Base-by-base conservation (phyloP, 2,888 invertebrate species). In the Amblyjoppa fuscipennis region DNA sequence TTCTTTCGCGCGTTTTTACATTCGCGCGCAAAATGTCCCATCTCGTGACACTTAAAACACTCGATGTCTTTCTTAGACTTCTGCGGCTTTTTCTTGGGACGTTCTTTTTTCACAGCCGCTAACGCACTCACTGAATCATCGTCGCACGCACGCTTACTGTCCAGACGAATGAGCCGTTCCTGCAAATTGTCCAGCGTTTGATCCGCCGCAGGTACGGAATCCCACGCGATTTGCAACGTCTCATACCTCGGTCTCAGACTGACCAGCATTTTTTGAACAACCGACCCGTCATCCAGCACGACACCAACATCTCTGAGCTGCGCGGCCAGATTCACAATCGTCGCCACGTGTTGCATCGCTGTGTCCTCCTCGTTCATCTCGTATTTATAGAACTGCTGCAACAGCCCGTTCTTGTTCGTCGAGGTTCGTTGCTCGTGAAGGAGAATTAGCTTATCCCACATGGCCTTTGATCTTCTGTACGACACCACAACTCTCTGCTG, bases 311-410 rank as follows among this genome's bases (percentile, higher is more conserved):
- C 88, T 28, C 64, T 74, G 2, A 87, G 53, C 28, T 87, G 83
- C 9, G 74, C n/a, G 31, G 85, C 88, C 81, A 89, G 74, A 41
- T 88, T 86, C 11, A 0, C 41, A 3, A 89, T 79, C 53, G 68
- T 88, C 0, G 87, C 70, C 31, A 86, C 71, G 64, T 89, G 88
- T 11, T 88, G 86, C 0, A 84, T 85, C 9, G 75, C 79, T 53
- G 83, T 85, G 51, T 88, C 89, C 5, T 74, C 5, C 28, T 81
- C 80, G 11, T 64, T 4, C 34, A 34, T 34, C 4, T 34, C 4
- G 4, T 34, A 34, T 20, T 20, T 20, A 20, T 20, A 20, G 20
- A 20, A 20, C 20, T 20, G 20, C 0, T 20, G 20, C 20, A 20
- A 20, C 20, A 20, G 20, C 20, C 20, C 20, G 20, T 20, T 20